Percentiles rank a stretch among this genome's conserved stretches.
Evolutionary conservation across 37 sponge, comb jelly and placozoan genomes (phyloP).

Genomic region (Petrosia ficiformis): DNA sequence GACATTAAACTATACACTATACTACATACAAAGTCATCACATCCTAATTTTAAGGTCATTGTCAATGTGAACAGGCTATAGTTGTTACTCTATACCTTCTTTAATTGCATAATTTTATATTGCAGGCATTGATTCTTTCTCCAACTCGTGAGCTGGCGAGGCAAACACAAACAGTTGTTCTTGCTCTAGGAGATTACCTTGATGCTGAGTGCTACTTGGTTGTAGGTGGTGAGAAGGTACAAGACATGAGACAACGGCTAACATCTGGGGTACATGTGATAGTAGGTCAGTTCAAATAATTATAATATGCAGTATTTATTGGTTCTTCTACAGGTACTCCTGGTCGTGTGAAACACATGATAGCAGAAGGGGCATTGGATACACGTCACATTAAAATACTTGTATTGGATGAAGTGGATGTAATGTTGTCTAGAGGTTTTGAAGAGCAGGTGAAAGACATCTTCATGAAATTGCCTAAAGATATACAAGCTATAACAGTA

Average conservation of each 20-base stretch:
- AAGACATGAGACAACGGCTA: constrained; percentile 9
- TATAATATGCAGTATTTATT: background rate
- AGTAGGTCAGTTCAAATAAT: constrained; percentile 5
- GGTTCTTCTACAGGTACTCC: constrained; percentile 11
- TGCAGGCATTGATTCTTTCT: constrained; percentile 20
- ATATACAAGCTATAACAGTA: constrained; percentile 14
- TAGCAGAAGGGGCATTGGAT: constrained; percentile 8
- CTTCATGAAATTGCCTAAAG: constrained; percentile 3
- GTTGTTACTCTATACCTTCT: background rate
- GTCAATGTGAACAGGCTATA: background rate
- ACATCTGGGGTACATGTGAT: constrained; percentile 23
- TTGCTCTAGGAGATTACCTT: constrained; percentile 20
- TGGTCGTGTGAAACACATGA: constrained; percentile 35
- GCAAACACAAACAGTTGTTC: constrained; percentile 26
- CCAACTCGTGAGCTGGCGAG: constrained; percentile 24
- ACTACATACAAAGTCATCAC: too few relatives aligned
- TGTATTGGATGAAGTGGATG: constrained; percentile 29
- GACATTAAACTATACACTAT: too few relatives aligned
- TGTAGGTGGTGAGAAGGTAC: constrained; percentile 15
- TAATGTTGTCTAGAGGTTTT: constrained; percentile 32
- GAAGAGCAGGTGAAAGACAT: constrained; percentile 32
- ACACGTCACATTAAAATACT: constrained; percentile 11
- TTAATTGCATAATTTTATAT: background rate
- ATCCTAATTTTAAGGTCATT: too few relatives aligned
- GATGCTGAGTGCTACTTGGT: constrained; percentile 5